Base-by-base conservation (phyloP, 2,113 vertebrate species). In the Galeopterus variegatus region DNA sequence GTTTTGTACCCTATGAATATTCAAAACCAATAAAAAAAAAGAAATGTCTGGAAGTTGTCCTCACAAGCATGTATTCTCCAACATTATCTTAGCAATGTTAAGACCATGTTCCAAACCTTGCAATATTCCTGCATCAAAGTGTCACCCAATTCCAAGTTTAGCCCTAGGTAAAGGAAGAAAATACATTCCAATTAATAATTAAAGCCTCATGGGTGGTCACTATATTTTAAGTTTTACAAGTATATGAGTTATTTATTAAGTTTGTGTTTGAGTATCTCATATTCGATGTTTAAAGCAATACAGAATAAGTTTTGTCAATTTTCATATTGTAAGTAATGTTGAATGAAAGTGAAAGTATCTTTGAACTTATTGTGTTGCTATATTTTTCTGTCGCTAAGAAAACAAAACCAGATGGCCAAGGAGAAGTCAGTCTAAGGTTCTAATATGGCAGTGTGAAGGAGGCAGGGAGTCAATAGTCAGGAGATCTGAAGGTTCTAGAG, bases 61-160 rank as follows among this genome's bases (percentile, higher is more conserved):
- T 88, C 75, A 98, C 12, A 70, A 97, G 97, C 64, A 97, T 91
- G 83, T 94, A 86, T 54, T 90, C 96, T 89, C 96, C 98, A 65
- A 97, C 84, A 87, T 69, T 81, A 62, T 28, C 4, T 23, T 56
- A 87, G 23, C 7, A 98, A 2, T n/a, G 86, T 92, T 60, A 90
- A 96, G 67, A 98, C 76, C 5, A 54, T 87, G 8, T 94, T 86
- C 98, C 98, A 98, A 33, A 98, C 93, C 48, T 19, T 60, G 19
- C 13, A 70, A 90, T 98, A 98, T 62, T 96, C 94, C 52, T 77
- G 58, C 70, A 93, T 95, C 62, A 98, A 48, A 77, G 84, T 69
- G 64, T 97, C 89, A 28, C 98, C 97, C 67, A 98, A 1, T 73
- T 95, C 91, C 81, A 94, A 90, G 31, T 97, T 73, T 36, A 95